These are phyloP conservation scores for Tricholauxania praeusta DNA, from an alignment of 2,888 invertebrate species.

Conservation along the genomic window DNA sequence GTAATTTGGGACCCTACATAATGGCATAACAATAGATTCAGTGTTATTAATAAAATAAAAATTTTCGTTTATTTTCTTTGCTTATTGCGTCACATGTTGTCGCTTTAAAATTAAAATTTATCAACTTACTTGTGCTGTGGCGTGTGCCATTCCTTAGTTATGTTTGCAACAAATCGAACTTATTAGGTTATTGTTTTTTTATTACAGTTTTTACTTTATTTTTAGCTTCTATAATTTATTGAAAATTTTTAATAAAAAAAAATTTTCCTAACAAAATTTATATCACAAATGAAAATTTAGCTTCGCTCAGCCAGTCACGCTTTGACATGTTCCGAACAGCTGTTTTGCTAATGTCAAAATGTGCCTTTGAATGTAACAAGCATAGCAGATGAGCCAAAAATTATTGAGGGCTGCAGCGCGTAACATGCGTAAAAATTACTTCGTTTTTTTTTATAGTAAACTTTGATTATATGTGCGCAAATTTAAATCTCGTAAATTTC, in stretches of 20 bases:
- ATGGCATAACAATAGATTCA: neutral
- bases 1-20: conserved; percentile 59
- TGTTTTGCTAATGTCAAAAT: conserved; percentile 26
- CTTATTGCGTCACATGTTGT: conserved; percentile 61
- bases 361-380: too few relatives aligned
- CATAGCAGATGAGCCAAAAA: too few relatives aligned
- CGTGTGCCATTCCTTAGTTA: conserved; percentile 58
- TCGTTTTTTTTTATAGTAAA: too few relatives aligned
- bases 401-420: too few relatives aligned
- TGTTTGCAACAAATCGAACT: neutral
- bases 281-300: conserved; percentile 31
- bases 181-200: conserved; percentile 12
- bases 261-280: conserved; percentile 18
- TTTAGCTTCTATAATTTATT: conserved; percentile 28
- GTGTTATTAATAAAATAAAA: conserved; percentile 4
- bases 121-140: conserved; percentile 62
- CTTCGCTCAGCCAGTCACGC: conserved; percentile 40
- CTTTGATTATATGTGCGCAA: too few relatives aligned
- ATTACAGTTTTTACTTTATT: conserved; percentile 18
- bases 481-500: too few relatives aligned
- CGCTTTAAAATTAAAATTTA: neutral
- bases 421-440: too few relatives aligned
- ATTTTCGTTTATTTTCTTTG: conserved; percentile 28
- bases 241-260: conserved; percentile 28
- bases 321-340: conserved; percentile 42